A percentile compares a stretch with the other conserved stretches of the same genome.
Conservation (phyloP, 2,888 invertebrate genomes). For the Drosophila paracracens region DNA sequence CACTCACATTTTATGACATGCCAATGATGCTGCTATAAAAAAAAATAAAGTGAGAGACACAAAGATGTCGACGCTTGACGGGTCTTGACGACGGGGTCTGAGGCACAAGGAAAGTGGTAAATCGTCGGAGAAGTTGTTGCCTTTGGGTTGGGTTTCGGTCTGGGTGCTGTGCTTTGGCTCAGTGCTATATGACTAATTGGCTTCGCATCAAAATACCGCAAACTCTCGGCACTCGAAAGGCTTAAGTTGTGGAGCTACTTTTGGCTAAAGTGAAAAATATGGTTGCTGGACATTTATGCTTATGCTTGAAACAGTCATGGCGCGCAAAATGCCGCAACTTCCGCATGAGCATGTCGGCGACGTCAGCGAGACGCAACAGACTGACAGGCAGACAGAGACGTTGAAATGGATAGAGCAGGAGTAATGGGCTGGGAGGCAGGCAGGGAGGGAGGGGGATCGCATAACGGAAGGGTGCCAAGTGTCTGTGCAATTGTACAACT, state of each 20-base stretch:
- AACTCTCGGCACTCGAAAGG: slow-evolving; percentile 53
- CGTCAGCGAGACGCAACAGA: slow-evolving; percentile 57
- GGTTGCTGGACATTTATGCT: slow-evolving; percentile 66
- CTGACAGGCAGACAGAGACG: slow-evolving; percentile 22
- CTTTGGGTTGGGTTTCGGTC: background rate
- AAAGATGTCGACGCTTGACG: slow-evolving; percentile 43
- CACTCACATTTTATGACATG: slow-evolving; percentile 78
- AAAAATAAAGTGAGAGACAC: slow-evolving; percentile 25
- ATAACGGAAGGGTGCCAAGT: background rate
- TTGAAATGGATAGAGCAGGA: slow-evolving; percentile 12
- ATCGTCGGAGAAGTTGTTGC: slow-evolving; percentile 13
- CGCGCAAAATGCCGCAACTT: slow-evolving; percentile 74
- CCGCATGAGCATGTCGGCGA: slow-evolving; percentile 61
- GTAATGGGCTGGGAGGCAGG: background rate
- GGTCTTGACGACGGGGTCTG: background rate
- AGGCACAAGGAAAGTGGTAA: slow-evolving; percentile 44
- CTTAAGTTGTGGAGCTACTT: slow-evolving; percentile 41
- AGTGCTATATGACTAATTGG: slow-evolving; percentile 55
- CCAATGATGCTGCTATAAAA: slow-evolving; percentile 75
- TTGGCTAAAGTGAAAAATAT: slow-evolving; percentile 65
- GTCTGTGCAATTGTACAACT: slow-evolving; percentile 23
- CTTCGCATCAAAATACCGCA: slow-evolving; percentile 43
- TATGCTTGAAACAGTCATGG: slow-evolving; percentile 63
- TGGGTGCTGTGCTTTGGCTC: slow-evolving; percentile 1
- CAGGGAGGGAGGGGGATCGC: background rate